Base-by-base conservation (phyloP, 2,113 vertebrate genomes). In the Tupaia chinensis region DNA sequence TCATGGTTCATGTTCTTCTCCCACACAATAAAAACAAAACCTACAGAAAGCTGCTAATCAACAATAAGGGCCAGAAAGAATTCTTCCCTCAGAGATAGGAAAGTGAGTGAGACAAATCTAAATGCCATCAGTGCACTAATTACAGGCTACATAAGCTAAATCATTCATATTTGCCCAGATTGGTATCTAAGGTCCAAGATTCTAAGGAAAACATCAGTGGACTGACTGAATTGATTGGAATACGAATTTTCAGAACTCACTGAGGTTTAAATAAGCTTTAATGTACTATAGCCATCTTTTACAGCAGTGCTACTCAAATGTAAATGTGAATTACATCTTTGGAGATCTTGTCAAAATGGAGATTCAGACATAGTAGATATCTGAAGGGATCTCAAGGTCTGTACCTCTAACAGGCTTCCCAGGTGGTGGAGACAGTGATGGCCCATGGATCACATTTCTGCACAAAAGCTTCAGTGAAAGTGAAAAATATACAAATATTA, bases 1-100 rank as follows among this genome's bases (percentile, higher is more conserved):
- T n/a, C 20, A 58, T 15, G 44, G 0, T 7, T 17, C 12, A 29
- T 69, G 6, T 77, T 0, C 6, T 7, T 65, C n/a, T 14, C 1
- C 7, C 7, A 44, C 7, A 83, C 2, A 29, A 27, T 34, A 44
- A 14, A 27, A 91, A 79, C 32, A 66, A 44, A 44, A 44, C 44
- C 3, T 72, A 32, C 2, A 73, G n/a, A 54, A 69, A 68, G 5
- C 4, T 17, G 34, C 22, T 74, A 32, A 32, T 73, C 68, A 60
- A 11, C 5, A 32, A n/a, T 10, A 29, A 80, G 16, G 2, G 60
- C 14, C 5, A 34, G 54, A 34, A 7, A 27, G 23, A 1, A 3
- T 23, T 53, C 12, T 66, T 58, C 44, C 11, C 7, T 80, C 14
- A 9, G 1, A 23, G 14, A 73, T 20, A 68, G 23, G 32, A 92